phyloP scores from a whole-genome alignment of 2,113 vertebrate genomes.

The Prionailurus bengalensis region DNA sequence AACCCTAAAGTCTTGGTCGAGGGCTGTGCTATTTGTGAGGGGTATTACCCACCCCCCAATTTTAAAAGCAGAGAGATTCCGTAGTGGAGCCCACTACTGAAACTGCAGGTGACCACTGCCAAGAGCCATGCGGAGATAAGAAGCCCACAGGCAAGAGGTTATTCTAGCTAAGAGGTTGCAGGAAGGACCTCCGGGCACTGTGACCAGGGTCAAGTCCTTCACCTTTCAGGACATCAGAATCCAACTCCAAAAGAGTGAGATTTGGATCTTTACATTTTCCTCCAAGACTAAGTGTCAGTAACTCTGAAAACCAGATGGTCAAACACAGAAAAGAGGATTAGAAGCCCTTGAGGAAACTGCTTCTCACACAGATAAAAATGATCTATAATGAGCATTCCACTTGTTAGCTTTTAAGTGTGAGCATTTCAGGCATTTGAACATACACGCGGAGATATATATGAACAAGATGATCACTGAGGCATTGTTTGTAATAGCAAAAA shows the following conservation, averaged over 20 bases:
- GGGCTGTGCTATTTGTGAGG: background rate
- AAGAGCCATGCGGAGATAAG: fast-evolving
- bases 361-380: slow-evolving; percentile 36
- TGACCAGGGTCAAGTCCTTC: background rate
- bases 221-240: background rate
- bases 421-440: background rate
- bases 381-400: background rate
- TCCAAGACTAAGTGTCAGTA: background rate
- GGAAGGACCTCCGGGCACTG: background rate
- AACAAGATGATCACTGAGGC: background rate
- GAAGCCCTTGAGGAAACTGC: slow-evolving; percentile 10
- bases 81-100: background rate
- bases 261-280: background rate
- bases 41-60: fast-evolving
- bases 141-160: background rate
- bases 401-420: slow-evolving; percentile 40
- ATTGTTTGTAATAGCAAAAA: background rate
- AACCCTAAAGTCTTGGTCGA: background rate
- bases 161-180: background rate
- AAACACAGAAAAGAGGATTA: slow-evolving; percentile 4
- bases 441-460: background rate
- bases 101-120: background rate
- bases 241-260: background rate
- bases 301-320: slow-evolving; percentile 46
- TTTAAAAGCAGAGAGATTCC: background rate